Conservation (phyloP, 2,797 vertebrate species). For the Pangasius mekongensis region DNA sequence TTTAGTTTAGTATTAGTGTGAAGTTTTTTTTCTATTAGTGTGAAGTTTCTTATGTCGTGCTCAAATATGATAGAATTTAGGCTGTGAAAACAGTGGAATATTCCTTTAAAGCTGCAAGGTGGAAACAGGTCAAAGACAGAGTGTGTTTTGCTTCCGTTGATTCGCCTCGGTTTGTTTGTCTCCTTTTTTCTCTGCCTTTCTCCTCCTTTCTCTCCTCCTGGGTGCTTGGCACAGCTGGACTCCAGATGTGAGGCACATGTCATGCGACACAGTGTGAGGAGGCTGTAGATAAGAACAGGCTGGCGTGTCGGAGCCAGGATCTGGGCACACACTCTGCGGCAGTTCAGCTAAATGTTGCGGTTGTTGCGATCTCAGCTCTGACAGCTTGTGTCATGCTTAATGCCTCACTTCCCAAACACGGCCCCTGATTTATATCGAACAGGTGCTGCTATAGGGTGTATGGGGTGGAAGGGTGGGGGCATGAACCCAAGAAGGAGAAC, state of each 20-base stretch:
- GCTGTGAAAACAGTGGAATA: background rate
- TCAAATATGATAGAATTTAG: background rate
- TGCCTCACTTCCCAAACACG: conserved; percentile 84
- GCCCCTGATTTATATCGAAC: conserved; percentile 85
- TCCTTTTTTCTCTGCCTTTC: conserved; percentile 39
- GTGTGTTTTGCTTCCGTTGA: conserved; percentile 1
- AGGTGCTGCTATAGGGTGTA: conserved; percentile 71
- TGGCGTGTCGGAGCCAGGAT: conserved; percentile 68
- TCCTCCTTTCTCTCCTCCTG: conserved; percentile 39
- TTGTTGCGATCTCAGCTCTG: conserved; percentile 78
- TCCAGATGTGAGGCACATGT: conserved; percentile 60
- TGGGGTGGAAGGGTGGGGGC: background rate
- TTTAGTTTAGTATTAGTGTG: background rate
- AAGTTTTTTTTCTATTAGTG: background rate
- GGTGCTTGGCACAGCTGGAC: conserved; percentile 58
- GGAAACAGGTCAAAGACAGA: conserved; percentile 1
- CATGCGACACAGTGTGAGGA: conserved; percentile 37
- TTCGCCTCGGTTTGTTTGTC: conserved; percentile 29
- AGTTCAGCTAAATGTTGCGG: conserved; percentile 79
- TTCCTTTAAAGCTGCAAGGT: conserved; percentile 32
- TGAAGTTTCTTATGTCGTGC: background rate
- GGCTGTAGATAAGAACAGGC: conserved; percentile 47
- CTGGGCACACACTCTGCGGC: conserved; percentile 69
- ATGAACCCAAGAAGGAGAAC: conserved; percentile 42
- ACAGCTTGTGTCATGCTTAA: conserved; percentile 82